A percentile compares a stretch with the other conserved stretches of the same genome.
Evolutionary conservation across 2,113 vertebrate genomes (phyloP).

Genomic region (Sinocyclocheilus maitianheensis): DNA sequence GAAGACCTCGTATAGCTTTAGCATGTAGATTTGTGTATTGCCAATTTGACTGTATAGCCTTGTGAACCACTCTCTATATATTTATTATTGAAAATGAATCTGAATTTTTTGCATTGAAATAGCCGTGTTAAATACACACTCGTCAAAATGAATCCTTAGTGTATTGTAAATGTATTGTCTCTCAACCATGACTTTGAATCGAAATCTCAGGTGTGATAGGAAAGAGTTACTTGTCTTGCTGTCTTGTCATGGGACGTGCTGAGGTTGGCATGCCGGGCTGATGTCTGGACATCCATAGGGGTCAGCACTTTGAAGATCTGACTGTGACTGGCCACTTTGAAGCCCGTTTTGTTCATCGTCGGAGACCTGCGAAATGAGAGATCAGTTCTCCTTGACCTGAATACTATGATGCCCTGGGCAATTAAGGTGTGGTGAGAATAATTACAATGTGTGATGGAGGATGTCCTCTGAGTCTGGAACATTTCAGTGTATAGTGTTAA

Average conservation of each 20-base stretch:
- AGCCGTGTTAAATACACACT: neutral
- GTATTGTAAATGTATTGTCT: neutral
- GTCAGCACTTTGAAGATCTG: conserved; percentile 27
- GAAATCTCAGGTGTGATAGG: neutral
- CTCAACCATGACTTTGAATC: neutral
- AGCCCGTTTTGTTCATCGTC: conserved; percentile 3
- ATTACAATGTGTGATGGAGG: conserved; percentile 29
- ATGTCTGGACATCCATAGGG: neutral
- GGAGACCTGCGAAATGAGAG: conserved; percentile 20
- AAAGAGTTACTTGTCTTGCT: neutral
- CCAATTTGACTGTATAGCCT: neutral
- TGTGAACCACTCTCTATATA: neutral
- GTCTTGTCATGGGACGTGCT: neutral
- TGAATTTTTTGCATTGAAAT: neutral
- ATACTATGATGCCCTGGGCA: conserved; percentile 31
- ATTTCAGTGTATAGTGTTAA: conserved; percentile 33
- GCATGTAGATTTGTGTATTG: neutral
- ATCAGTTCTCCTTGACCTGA: conserved; percentile 57
- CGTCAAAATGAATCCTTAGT: neutral
- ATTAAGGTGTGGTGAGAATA: conserved; percentile 35
- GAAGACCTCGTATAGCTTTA: neutral
- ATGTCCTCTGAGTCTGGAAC: conserved; percentile 39
- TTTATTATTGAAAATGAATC: neutral
- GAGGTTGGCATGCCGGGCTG: neutral
- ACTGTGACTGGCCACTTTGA: neutral